Evolutionary conservation across 2,888 invertebrate genomes (phyloP).

Genomic region (Noctuana brunneofusca): DNA sequence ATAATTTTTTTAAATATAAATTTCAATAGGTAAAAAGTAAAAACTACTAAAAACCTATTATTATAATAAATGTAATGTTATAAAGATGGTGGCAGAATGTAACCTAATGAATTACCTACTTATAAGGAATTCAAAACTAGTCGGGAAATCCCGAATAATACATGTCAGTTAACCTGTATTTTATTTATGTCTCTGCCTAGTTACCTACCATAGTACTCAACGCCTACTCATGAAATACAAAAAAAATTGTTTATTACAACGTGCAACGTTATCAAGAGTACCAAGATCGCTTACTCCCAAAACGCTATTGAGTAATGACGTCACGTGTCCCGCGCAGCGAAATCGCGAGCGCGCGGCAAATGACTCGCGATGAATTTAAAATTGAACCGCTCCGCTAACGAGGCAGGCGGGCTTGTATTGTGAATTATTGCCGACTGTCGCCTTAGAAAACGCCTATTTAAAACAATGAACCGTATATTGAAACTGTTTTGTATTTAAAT

Average conservation of each 20-base stretch:
- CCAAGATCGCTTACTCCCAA: slow-evolving; percentile 47
- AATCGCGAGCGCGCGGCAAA: slow-evolving; percentile 69
- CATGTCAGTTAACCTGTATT: too few species aligned
- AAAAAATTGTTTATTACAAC: not conserved
- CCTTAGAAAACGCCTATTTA: slow-evolving; percentile 16
- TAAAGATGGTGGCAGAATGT: too few species aligned
- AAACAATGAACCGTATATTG: slow-evolving; percentile 9
- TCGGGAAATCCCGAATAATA: too few species aligned
- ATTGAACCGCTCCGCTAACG: slow-evolving; percentile 71
- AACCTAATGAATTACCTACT: too few species aligned
- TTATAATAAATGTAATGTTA: too few species aligned
- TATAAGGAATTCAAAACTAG: too few species aligned
- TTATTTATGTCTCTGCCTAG: too few species aligned
- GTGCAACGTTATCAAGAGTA: slow-evolving; percentile 29
- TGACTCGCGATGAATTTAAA: slow-evolving; percentile 82
- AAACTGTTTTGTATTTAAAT: not conserved
- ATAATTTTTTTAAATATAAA: too few species aligned
- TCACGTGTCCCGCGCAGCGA: slow-evolving; percentile 78
- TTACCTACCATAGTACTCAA: too few species aligned
- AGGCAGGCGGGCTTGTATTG: slow-evolving; percentile 42
- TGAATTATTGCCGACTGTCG: slow-evolving; percentile 57
- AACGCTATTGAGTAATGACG: slow-evolving; percentile 75
- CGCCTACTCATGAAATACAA: not conserved
- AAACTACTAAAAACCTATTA: too few species aligned
- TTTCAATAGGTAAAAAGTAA: too few species aligned